phyloP scores from a whole-genome alignment of 2,888 invertebrate genomes.

The Periphyllus acericola region DNA sequence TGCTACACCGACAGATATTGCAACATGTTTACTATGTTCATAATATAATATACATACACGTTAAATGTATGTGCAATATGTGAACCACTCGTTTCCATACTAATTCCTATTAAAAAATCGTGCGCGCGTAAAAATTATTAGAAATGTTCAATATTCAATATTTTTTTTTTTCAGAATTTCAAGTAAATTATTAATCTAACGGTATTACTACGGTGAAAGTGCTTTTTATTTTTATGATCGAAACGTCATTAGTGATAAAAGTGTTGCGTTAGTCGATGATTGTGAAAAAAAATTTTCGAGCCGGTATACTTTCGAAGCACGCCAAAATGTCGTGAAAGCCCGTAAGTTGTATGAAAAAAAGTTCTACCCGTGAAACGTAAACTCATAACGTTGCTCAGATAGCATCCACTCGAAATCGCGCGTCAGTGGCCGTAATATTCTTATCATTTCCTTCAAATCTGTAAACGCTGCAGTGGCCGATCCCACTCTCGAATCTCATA shows the following conservation, averaged over 20 bases:
- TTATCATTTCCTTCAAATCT: background rate
- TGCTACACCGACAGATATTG: background rate
- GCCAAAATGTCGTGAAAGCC: background rate
- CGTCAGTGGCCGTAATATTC: too few relatives aligned
- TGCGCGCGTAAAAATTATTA: background rate
- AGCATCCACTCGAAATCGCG: background rate
- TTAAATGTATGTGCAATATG: too few relatives aligned
- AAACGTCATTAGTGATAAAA: background rate
- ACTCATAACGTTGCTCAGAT: background rate
- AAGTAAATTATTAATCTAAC: background rate
- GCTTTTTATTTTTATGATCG: background rate
- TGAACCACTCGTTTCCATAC: too few relatives aligned
- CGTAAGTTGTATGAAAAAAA: background rate
- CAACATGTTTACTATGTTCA: background rate
- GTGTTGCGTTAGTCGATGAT: background rate
- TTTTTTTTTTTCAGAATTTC: background rate
- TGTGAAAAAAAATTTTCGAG: background rate
- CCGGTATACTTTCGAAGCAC: background rate
- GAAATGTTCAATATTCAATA: background rate
- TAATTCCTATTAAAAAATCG: too few relatives aligned
- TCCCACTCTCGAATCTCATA: background rate
- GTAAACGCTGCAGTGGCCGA: background rate
- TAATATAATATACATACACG: too few relatives aligned
- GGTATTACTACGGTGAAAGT: background rate
- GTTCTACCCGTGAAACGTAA: background rate